These are phyloP conservation scores for Chaenogobius annularis DNA, from an alignment of 2,113 vertebrate species.

Conservation along the genomic window DNA sequence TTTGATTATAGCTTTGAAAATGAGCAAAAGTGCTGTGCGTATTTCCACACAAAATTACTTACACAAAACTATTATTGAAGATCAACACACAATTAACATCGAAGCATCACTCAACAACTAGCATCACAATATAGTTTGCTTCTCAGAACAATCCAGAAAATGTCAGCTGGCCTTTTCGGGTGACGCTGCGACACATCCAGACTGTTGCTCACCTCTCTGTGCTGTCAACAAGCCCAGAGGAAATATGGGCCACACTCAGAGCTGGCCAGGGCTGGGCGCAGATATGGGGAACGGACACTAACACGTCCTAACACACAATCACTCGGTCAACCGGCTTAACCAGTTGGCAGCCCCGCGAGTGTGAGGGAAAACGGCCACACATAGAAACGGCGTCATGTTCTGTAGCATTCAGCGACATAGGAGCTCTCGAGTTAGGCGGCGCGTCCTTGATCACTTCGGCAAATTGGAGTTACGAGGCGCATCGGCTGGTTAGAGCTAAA, in stretches of 20 bases:
- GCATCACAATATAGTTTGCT: neutral
- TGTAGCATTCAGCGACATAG: conserved; percentile 43
- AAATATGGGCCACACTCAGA: conserved; percentile 33
- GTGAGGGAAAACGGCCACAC: conserved; percentile 30
- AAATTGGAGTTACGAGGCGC: conserved; percentile 36
- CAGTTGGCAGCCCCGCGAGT: conserved; percentile 42
- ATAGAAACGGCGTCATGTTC: conserved; percentile 28
- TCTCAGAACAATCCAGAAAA: conserved; percentile 23
- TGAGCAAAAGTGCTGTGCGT: too few species aligned
- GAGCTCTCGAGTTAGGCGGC: conserved; percentile 14
- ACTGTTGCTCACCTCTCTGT: conserved; percentile 15
- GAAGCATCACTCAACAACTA: neutral
- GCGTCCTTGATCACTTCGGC: conserved; percentile 43
- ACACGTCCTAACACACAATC: conserved; percentile 28
- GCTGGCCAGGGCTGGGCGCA: conserved; percentile 1
- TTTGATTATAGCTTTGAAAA: too few species aligned
- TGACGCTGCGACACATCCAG: conserved; percentile 6
- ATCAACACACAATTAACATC: neutral
- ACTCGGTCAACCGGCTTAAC: conserved; percentile 48
- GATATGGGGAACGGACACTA: conserved; percentile 26
- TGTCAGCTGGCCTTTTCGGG: conserved; percentile 8
- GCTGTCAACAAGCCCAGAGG: conserved; percentile 23
- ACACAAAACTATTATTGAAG: neutral
- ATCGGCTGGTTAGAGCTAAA: conserved; percentile 39
- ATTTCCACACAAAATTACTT: neutral